A percentile compares a stretch with the other conserved stretches of the same genome.
Conservation (phyloP, 2,113 vertebrate genomes). For the Ciconia stormi region DNA sequence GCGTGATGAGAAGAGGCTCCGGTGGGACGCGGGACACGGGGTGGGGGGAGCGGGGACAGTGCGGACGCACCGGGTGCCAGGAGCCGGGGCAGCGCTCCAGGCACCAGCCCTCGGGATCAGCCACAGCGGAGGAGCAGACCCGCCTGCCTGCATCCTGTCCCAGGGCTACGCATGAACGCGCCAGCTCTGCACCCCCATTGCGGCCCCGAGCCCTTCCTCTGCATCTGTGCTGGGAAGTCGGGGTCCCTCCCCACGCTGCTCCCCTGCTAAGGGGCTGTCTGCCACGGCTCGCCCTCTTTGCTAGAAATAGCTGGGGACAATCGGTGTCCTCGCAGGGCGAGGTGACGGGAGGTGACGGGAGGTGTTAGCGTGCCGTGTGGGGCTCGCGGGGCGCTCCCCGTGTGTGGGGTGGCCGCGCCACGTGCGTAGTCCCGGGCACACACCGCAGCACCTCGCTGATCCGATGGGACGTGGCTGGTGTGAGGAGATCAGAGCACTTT, state of each 20-base stretch:
- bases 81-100: not conserved
- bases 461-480: not conserved
- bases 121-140: accelerated
- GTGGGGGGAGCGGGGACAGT: not conserved
- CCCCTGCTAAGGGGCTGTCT: not conserved
- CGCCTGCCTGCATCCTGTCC: not conserved
- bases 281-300: accelerated
- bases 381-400: accelerated
- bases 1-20: not conserved
- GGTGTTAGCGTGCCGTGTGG: accelerated
- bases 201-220: accelerated
- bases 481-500: not conserved
- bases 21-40: not conserved
- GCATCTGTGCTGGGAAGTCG: accelerated
- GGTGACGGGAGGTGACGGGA: not conserved
- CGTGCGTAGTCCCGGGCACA: not conserved
- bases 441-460: not conserved
- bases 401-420: not conserved
- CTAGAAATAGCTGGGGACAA: not conserved
- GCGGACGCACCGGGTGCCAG: not conserved
- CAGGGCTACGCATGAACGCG: accelerated
- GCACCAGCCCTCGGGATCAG: not conserved
- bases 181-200: not conserved
- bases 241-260: not conserved
- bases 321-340: accelerated